phyloP scores from a whole-genome alignment of 2,888 invertebrate species.

The Brassicogethes aeneus region DNA sequence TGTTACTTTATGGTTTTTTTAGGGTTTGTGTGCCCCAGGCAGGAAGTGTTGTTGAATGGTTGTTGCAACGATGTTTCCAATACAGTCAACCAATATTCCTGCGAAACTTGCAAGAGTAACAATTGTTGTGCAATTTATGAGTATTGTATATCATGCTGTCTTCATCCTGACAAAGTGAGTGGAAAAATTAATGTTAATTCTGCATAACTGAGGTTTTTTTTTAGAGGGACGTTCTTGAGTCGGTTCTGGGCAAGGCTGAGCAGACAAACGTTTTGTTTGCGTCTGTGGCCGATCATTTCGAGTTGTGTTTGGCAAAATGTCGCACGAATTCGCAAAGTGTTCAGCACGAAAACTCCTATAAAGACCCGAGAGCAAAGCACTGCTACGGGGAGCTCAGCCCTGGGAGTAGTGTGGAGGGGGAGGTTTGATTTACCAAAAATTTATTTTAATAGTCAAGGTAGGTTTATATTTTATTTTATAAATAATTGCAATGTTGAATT shows the following conservation, averaged over 20 bases:
- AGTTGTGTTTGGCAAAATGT: slow-evolving; percentile 85
- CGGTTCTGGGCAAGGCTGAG: slow-evolving; percentile 64
- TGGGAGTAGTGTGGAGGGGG: slow-evolving; percentile 31
- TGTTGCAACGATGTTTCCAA: slow-evolving; percentile 69
- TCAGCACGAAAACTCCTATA: slow-evolving; percentile 87
- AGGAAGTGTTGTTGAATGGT: slow-evolving; percentile 65
- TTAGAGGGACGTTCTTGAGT: slow-evolving; percentile 64
- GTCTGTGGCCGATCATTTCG: slow-evolving; percentile 80
- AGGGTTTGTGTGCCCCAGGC: slow-evolving; percentile 77
- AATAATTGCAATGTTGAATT: no score
- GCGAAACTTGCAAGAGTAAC: slow-evolving; percentile 68
- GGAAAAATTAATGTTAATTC: no score
- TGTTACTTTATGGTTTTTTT: slow-evolving; percentile 23
- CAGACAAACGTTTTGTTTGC: slow-evolving; percentile 74
- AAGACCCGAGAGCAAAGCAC: slow-evolving; percentile 76
- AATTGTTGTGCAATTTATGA: slow-evolving; percentile 88
- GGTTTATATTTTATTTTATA: no score
- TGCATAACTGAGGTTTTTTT: slow-evolving; percentile 26
- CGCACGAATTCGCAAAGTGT: slow-evolving; percentile 82
- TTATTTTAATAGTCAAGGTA: no score
- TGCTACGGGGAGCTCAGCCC: slow-evolving; percentile 65
- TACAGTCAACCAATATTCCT: slow-evolving; percentile 62
- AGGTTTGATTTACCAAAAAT: no score
- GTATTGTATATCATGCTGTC: slow-evolving; percentile 88
- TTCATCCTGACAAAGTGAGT: slow-evolving; percentile 76